Base-by-base conservation (phyloP, 2,113 vertebrate species). In the Clinocottus analis region DNA sequence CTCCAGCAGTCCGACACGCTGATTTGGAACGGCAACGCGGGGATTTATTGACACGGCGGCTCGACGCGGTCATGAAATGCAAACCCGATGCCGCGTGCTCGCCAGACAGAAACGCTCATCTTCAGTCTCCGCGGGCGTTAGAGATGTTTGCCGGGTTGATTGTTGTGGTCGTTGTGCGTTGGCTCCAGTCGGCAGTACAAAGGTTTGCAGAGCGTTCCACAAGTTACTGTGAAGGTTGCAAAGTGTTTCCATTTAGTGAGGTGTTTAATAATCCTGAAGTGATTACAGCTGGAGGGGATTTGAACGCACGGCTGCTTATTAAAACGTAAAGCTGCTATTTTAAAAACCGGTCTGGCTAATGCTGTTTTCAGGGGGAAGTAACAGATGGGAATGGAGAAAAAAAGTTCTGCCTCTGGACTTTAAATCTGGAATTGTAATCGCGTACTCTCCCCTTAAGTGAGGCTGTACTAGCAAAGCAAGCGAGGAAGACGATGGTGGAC, bases 11-110 rank as follows among this genome's bases (percentile, higher is more conserved):
- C 82, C 5, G 72, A 86, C 85, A 82, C 29, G 84, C 77, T 45
- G 77, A 65, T 85, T 88, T 87, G 85, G 81, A 85, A 82, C 67
- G 62, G 72, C 74, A 31, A 3, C 14, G 66, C 77, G 56, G 79
- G 65, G 84, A 74, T 75, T n/a, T 86, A 84, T 83, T 91, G 87
- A 87, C 83, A 73, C 81, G 80, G 79, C 19, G 29, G 53, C 81
- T 14, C 1, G 29, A 70, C 80, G 77, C 67, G 43, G 59, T 73
- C 70, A 27, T 53, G 73, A 78, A 82, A 86, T 64, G 66, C 58
- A 71, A 75, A 66, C 47, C 64, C 14, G 16, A 19, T 14, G 19
- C 64, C 6, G 13, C 1, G 13, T 55, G 59, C 31, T 27, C 49
- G 49, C 47, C 31, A 37, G 62, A 62, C 53, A 3, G 21, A 16